A percentile compares a stretch with the other conserved stretches of the same genome.
These are phyloP conservation scores for Stegodyphus mimosarum DNA, from an alignment of 1,140 invertebrate species.

Conservation along the genomic window DNA sequence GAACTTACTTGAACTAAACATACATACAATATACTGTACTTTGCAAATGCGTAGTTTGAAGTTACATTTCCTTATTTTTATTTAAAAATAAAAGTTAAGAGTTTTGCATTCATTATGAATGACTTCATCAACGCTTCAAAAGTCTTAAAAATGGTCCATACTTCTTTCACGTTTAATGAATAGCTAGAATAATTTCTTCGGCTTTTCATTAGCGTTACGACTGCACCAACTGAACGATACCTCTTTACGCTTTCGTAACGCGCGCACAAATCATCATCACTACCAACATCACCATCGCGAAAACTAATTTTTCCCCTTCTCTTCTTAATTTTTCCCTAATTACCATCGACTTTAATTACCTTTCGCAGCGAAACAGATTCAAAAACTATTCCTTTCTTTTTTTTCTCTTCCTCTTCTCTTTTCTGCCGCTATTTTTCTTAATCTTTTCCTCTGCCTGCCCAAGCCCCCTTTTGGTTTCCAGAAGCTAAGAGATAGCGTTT, in stretches of 20 bases:
- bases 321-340: constrained; percentile 14
- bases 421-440: constrained; percentile 33
- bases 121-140: background rate
- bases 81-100: too few species aligned
- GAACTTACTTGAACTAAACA: too few species aligned
- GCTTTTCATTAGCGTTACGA: background rate
- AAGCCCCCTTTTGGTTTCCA: background rate
- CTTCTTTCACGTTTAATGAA: background rate
- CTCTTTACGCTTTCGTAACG: background rate
- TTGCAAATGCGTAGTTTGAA: too few species aligned
- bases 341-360: constrained; percentile 47
- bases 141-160: background rate
- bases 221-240: background rate
- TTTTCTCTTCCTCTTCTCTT: background rate
- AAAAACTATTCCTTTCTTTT: constrained; percentile 32
- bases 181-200: background rate
- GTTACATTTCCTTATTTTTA: too few species aligned
- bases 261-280: constrained; percentile 17
- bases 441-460: constrained; percentile 34
- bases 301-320: constrained; percentile 40
- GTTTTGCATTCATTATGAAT: background rate
- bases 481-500: too few species aligned
- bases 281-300: background rate
- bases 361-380: constrained; percentile 37
- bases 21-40: too few species aligned